phyloP scores from a whole-genome alignment of 2,797 vertebrate genomes.

The Miichthys miiuy region DNA sequence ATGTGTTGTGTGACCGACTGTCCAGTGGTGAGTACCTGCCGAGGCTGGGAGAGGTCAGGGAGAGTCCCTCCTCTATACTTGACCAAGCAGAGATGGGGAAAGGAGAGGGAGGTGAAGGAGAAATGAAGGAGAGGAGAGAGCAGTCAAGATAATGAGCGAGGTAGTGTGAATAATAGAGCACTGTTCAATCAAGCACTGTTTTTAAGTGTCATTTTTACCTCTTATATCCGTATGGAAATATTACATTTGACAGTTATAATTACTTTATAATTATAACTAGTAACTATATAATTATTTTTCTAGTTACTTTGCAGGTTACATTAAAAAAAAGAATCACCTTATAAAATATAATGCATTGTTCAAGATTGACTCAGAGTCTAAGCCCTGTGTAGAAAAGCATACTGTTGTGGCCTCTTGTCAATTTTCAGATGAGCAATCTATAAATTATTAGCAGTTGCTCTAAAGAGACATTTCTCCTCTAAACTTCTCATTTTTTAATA shows the following conservation, averaged over 20 bases:
- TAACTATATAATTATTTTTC: no score
- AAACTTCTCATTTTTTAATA: no score
- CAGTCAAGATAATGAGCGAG: background rate
- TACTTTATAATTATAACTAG: background rate
- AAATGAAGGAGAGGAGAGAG: slow-evolving; percentile 29
- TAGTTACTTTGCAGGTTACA: background rate
- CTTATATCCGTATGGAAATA: background rate
- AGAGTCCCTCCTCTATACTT: slow-evolving; percentile 17
- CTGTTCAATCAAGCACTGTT: background rate
- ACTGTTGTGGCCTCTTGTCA: no score
- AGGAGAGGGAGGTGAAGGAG: slow-evolving; percentile 50
- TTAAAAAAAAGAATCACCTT: background rate
- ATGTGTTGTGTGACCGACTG: background rate
- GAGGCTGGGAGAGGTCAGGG: slow-evolving; percentile 25
- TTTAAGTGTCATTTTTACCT: background rate
- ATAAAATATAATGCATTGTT: background rate
- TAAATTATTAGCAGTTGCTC: no score
- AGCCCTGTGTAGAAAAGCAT: no score
- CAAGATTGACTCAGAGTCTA: no score
- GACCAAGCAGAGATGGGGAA: background rate
- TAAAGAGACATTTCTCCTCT: no score
- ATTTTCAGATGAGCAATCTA: no score
- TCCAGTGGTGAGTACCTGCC: background rate
- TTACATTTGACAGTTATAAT: background rate
- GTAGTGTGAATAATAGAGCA: background rate